These are phyloP conservation scores for Eustalomyia histrio DNA, from an alignment of 2,888 invertebrate species.

Conservation along the genomic window DNA sequence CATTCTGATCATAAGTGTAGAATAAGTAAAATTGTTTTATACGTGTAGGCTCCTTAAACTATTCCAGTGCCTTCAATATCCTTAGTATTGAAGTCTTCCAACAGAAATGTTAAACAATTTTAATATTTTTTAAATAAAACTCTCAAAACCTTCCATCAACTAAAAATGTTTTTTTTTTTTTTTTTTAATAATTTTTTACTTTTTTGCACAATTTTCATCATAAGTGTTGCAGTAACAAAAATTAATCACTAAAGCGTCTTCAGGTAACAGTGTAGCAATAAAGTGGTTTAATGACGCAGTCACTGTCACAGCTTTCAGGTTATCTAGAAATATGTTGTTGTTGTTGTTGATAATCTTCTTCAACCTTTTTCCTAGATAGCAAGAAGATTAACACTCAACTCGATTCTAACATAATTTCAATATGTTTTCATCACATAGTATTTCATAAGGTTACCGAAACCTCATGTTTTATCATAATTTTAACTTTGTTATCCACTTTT, in stretches of 20 bases:
- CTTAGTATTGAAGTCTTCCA: too few species aligned
- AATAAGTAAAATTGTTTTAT: background rate
- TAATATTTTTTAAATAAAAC: too few species aligned
- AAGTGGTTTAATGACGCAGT: background rate
- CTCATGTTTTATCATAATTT: background rate
- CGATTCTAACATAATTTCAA: background rate
- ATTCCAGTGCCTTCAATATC: background rate
- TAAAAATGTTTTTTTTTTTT: too few species aligned
- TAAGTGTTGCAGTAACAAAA: too few species aligned
- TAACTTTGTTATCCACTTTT: background rate
- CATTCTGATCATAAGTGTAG: background rate
- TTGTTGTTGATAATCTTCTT: conserved; percentile 8
- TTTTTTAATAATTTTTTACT: too few species aligned
- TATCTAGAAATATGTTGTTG: conserved; percentile 11
- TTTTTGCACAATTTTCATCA: too few species aligned
- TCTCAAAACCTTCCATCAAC: too few species aligned
- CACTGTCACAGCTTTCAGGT: background rate
- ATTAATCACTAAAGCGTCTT: too few species aligned
- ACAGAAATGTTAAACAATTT: too few species aligned
- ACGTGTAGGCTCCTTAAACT: background rate
- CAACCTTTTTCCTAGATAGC: background rate
- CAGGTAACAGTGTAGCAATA: background rate
- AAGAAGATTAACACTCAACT: background rate
- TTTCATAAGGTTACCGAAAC: background rate
- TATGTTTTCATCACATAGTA: background rate